phyloP scores from a whole-genome alignment of 2,797 vertebrate genomes.

The Carduelis carduelis region DNA sequence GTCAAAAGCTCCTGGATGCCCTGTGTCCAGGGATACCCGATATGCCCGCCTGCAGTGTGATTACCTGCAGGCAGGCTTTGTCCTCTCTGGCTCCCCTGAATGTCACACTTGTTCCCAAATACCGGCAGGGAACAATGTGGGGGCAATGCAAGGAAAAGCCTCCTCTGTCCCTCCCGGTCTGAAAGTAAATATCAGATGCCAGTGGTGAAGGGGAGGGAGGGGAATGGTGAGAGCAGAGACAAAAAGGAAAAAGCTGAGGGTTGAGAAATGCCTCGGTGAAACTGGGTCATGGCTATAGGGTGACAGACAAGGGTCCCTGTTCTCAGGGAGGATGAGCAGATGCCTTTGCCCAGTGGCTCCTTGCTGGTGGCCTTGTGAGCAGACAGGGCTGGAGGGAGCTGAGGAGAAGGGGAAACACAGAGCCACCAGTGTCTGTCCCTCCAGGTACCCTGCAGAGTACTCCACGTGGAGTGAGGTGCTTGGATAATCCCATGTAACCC shows the following conservation, averaged over 20 bases:
- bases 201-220: neutral
- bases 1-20: constrained; percentile 62
- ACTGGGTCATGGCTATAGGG: constrained; percentile 63
- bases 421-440: neutral
- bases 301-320: constrained; percentile 8
- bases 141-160: constrained; percentile 24
- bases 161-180: constrained; percentile 24
- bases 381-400: neutral
- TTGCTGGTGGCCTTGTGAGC: fast-evolving
- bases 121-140: constrained; percentile 25
- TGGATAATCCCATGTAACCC: neutral
- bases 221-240: neutral
- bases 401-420: fast-evolving
- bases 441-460: fast-evolving
- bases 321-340: neutral
- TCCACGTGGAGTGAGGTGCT: neutral
- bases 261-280: neutral
- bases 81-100: constrained; percentile 56
- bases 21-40: constrained; percentile 67
- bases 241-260: neutral
- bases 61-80: constrained; percentile 65
- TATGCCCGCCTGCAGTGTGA: neutral
- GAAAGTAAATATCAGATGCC: constrained; percentile 42
- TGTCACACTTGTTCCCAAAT: constrained; percentile 69
- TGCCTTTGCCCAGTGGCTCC: neutral